A percentile compares a stretch with the other conserved stretches of the same genome.
Conservation (phyloP, 2,113 vertebrate species). For the Grammatotria lemairii region DNA sequence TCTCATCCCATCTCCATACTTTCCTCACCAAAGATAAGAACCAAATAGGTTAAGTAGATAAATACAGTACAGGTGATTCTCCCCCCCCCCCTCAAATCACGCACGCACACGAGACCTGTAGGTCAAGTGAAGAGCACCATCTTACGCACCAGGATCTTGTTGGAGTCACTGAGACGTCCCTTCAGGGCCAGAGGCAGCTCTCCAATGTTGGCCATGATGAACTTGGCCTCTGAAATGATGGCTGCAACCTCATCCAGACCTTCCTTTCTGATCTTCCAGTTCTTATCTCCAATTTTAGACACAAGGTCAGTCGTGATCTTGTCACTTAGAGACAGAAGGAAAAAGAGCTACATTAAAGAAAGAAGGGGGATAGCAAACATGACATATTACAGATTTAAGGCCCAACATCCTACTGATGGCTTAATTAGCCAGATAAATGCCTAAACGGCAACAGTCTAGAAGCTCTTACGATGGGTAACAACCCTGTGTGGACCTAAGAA, state of each 20-base stretch:
- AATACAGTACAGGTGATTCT: background rate
- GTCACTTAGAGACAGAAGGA: constrained; percentile 71
- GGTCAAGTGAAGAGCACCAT: background rate
- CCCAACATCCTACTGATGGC: background rate
- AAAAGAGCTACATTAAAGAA: background rate
- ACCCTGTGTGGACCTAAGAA: background rate
- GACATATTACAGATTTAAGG: background rate
- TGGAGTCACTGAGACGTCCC: constrained; percentile 88
- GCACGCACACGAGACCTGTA: background rate
- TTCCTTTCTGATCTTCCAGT: constrained; percentile 98
- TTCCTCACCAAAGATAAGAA: background rate
- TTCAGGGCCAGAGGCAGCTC: constrained; percentile 89
- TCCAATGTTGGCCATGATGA: constrained; percentile 88
- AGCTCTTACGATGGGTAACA: background rate
- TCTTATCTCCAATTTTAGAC: constrained; percentile 91
- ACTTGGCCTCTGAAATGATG: constrained; percentile 94
- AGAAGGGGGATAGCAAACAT: background rate
- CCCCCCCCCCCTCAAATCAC: background rate
- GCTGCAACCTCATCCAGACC: constrained; percentile 87
- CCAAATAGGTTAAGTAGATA: background rate
- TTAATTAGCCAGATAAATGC: background rate
- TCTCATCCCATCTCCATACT: background rate
- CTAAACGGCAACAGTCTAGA: background rate
- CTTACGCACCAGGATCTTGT: constrained; percentile 85
- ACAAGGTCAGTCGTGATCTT: constrained; percentile 90